A percentile compares a stretch with the other conserved stretches of the same genome.
These are phyloP conservation scores for Esox masquinongy DNA, from an alignment of 2,797 vertebrate genomes.

Conservation along the genomic window DNA sequence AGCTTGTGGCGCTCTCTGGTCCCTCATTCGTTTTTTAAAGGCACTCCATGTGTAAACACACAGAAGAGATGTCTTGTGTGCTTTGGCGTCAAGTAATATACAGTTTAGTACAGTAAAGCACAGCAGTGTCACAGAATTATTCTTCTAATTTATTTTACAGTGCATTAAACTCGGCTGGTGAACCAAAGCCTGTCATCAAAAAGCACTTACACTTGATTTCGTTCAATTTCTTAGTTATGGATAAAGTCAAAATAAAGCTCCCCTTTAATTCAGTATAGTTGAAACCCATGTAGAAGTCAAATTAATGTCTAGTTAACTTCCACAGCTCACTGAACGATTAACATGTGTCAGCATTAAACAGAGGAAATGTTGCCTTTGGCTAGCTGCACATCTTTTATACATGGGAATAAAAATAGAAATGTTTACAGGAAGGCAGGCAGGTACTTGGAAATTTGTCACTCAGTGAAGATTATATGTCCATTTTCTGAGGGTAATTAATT, in stretches of 20 bases:
- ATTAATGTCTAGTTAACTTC: slow-evolving; percentile 30
- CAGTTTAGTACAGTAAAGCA: slow-evolving; percentile 11
- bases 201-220: not conserved
- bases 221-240: not conserved
- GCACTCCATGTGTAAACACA: slow-evolving; percentile 29
- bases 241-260: slow-evolving; percentile 5
- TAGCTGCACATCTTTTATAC: slow-evolving; percentile 8
- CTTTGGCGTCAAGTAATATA: slow-evolving; percentile 29
- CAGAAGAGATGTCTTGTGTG: slow-evolving; percentile 27
- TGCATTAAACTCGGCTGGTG: not conserved
- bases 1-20: slow-evolving; percentile 45
- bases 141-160: slow-evolving; percentile 3
- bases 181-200: slow-evolving; percentile 10
- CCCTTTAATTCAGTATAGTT: slow-evolving; percentile 18
- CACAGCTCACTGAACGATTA: slow-evolving; percentile 18
- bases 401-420: not conserved
- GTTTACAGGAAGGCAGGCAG: not conserved
- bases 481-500: not conserved
- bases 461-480: not conserved
- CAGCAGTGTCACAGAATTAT: slow-evolving; percentile 17
- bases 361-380: not conserved
- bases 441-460: not conserved
- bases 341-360: slow-evolving; percentile 10
- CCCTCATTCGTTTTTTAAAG: slow-evolving; percentile 15
- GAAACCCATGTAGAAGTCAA: slow-evolving; percentile 10